Evolutionary conservation across 2,797 vertebrate genomes (phyloP).

Genomic region (Chelon labrosus): DNA sequence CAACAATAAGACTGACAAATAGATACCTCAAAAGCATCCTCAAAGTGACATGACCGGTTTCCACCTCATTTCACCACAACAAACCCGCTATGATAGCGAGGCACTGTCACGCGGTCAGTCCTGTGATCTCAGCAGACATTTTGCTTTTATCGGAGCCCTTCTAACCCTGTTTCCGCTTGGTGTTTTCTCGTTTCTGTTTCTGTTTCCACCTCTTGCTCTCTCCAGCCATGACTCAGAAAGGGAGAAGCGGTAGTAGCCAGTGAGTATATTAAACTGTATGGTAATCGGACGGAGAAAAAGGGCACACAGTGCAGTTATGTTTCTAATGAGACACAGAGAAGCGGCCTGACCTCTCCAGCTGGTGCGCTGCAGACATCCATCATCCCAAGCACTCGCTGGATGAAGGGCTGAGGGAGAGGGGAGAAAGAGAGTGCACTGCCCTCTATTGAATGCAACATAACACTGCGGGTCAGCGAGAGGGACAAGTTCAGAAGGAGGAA

Average conservation of each 20-base stretch:
- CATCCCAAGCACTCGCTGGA: constrained; percentile 51
- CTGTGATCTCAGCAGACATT: constrained; percentile 44
- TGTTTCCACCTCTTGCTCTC: constrained; percentile 35
- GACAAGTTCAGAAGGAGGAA: not conserved
- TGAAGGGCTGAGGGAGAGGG: constrained; percentile 21
- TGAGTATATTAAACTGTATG: constrained; percentile 62
- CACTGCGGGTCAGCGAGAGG: constrained; percentile 48
- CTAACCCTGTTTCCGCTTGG: constrained; percentile 45
- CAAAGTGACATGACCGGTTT: constrained; percentile 58
- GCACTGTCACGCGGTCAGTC: constrained; percentile 31
- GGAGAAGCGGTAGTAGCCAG: constrained; percentile 43
- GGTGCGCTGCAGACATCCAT: constrained; percentile 63
- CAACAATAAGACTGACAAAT: constrained; percentile 60
- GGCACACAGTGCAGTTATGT: constrained; percentile 56
- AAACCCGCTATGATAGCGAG: constrained; percentile 34
- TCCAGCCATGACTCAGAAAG: constrained; percentile 3
- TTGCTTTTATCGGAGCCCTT: constrained; percentile 35
- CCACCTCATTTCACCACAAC: constrained; percentile 46
- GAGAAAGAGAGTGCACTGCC: constrained; percentile 54
- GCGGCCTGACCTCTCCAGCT: constrained; percentile 59
- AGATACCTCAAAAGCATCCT: constrained; percentile 55
- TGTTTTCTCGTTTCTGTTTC: constrained; percentile 20
- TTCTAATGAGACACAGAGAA: constrained; percentile 71
- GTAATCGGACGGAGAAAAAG: constrained; percentile 61
- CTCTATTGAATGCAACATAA: constrained; percentile 70